Base-by-base conservation (phyloP, 2,797 vertebrate genomes). In the Chloroceryle inda region DNA sequence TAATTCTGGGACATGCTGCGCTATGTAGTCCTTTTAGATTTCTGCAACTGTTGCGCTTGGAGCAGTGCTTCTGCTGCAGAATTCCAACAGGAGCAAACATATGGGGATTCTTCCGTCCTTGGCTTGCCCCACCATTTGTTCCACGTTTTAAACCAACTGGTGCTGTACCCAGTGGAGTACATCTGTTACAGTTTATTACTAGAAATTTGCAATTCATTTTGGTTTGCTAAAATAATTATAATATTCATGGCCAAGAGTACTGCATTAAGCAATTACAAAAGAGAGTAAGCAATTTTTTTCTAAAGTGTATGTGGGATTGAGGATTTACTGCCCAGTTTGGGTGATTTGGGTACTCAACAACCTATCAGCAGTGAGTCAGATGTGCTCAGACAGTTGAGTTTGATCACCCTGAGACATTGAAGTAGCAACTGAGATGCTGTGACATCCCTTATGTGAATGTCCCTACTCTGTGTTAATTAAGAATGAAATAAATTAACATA, bases 201-300 rank as follows among this genome's bases (percentile, higher is more conserved):
- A 95, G 94, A 89, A 96, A 97, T 97, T 90, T 96, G 93, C 95
- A 97, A 96, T 96, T 97, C 91, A 96, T 95, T 97, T 94, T 64
- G 71, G 81, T 91, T 93, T 94, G 84, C 88, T 94, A 71, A 94
- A 96, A 96, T 96, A 96, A 96, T 97, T 97, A 91, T 92, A 95
- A 95, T 94, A 93, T 81, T 93, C 89, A 82, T 82, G 83, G 93
- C 89, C 90, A 89, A 93, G 92, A 89, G 63, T 88, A 69, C 66
- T 45, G 55, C 78, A 90, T 96, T 92, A 93, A 94, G 89, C 85
- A 92, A 86, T 97, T 96, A 88, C 29, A 81, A 88, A 94, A 82
- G 61, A 87, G 64, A 96, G 27, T 10, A 84, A 74, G 52, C 67
- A 87, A 81, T 78, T 67, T 71, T 76, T 82, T 88, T 13, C 40